Evolutionary conservation across 2,888 invertebrate genomes (phyloP), one percentile per base, ranked within the genome.

Genomic region (Sminthurinus aureus): DNA sequence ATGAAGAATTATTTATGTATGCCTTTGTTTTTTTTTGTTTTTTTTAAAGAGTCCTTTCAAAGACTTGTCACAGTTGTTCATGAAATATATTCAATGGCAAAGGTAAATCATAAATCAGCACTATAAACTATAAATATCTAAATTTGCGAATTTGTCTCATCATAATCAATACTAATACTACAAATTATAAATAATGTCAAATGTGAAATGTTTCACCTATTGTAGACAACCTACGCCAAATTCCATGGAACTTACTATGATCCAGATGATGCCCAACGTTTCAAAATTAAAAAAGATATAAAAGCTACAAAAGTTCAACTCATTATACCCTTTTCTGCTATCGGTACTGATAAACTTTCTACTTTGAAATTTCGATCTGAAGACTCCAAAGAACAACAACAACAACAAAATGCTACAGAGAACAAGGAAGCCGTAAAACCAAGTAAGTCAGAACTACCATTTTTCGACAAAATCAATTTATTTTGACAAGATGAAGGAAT

Each of bases 211-310:
- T 38, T 38, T 38, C 38, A 38, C 6, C 6, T 38, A 38, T 38
- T 38, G 38, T 6, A 38, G 38, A 22, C 22, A 22, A 67, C 67
- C 8, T 58, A 58, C 58, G 77, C 52, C 6, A 77, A 77, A 77
- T 77, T 77, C 58, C 50, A 77, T 18, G 77, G 22, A 8, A 22
- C 52, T 22, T 77, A 77, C 22, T 77, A 77, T 51, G 77, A 77
- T 22, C 15, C 58, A 0, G 58, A 77, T 22, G 77, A 77, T 58
- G 77, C 77, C 1, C 77, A 77, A 22, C 52, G 58, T 2, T 77
- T 51, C 77, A 77, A 58, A 22, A 12, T 58, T 9, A 52, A 51
- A 18, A 77, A 77, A 77, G 77, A 77, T 13, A n/a, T 15, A 12
- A 77, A 77, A 58, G 77, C 77, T 4, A 22, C 77, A 1, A 6